Conservation (phyloP, 2,888 invertebrate species). For the Cantharis rufa region DNA sequence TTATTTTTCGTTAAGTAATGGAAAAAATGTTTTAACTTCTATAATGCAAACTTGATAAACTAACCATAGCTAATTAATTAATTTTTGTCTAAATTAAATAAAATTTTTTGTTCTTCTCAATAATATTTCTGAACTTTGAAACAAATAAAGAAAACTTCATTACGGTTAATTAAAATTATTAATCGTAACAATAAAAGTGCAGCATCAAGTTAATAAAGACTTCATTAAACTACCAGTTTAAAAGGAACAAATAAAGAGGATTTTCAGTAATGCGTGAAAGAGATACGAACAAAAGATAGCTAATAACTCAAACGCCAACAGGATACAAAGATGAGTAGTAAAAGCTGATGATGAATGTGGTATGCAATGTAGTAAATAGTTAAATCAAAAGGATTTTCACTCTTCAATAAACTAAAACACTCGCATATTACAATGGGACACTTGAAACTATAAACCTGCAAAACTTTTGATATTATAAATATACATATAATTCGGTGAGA, state of each 20-base stretch:
- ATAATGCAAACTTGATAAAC: neutral
- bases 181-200: neutral
- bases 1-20: neutral
- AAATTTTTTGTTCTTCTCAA: neutral
- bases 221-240: neutral
- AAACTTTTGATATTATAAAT: neutral
- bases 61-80: neutral
- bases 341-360: conserved; percentile 41
- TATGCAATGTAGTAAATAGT: conserved; percentile 37
- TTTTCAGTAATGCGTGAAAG: neutral
- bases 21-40: neutral
- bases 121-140: neutral
- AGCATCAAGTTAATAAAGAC: neutral
- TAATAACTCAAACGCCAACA: conserved; percentile 16
- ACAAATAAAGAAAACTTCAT: neutral
- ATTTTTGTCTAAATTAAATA: neutral
- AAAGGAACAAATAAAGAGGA: neutral
- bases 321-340: conserved; percentile 33
- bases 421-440: neutral
- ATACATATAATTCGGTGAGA: neutral
- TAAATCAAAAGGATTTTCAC: conserved; percentile 35
- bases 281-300: conserved; percentile 9
- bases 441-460: neutral
- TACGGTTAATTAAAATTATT: neutral
- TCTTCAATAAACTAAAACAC: conserved; percentile 20